Percentiles rank a stretch among this genome's conserved stretches.
phyloP scores from a whole-genome alignment of 2,113 vertebrate genomes.

The Zeus faber region DNA sequence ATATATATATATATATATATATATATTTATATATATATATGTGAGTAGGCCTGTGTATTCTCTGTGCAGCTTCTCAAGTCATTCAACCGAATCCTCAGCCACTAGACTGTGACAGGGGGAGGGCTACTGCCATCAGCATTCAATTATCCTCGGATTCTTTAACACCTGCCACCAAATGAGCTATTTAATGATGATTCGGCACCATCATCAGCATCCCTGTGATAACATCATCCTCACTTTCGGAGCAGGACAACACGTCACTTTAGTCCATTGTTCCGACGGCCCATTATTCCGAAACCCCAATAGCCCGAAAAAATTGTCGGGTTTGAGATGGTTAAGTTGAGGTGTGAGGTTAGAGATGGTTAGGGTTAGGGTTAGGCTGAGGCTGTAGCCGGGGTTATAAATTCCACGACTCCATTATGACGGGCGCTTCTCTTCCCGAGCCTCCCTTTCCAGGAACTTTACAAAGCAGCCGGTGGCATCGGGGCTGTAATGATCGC shows the following conservation, averaged over 20 bases:
- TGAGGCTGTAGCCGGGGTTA: no score
- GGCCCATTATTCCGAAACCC: no score
- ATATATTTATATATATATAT: no score
- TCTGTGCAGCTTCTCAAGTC: not conserved
- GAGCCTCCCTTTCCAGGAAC: slow-evolving; percentile 37
- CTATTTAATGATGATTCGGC: slow-evolving; percentile 52
- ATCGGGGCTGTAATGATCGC: slow-evolving; percentile 61
- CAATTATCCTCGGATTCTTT: slow-evolving; percentile 54
- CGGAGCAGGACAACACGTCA: slow-evolving; percentile 20
- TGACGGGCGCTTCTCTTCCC: slow-evolving; percentile 38
- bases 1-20: no score
- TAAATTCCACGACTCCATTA: slow-evolving; percentile 32
- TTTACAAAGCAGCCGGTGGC: slow-evolving; percentile 52
- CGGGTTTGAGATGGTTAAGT: not conserved
- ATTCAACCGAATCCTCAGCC: slow-evolving; percentile 18
- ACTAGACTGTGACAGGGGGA: slow-evolving; percentile 40
- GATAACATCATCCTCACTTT: slow-evolving; percentile 28
- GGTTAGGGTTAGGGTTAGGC: not conserved
- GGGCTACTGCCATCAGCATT: slow-evolving; percentile 62
- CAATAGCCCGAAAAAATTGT: no score
- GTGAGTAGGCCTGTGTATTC: no score
- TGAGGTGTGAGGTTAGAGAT: slow-evolving; percentile 1
- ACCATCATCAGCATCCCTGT: slow-evolving; percentile 30
- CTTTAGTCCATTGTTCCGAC: no score
- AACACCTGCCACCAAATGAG: slow-evolving; percentile 74